A percentile compares a stretch with the other conserved stretches of the same genome.
Conservation (phyloP, 2,888 invertebrate species). For the Carterocephalus palaemon region DNA sequence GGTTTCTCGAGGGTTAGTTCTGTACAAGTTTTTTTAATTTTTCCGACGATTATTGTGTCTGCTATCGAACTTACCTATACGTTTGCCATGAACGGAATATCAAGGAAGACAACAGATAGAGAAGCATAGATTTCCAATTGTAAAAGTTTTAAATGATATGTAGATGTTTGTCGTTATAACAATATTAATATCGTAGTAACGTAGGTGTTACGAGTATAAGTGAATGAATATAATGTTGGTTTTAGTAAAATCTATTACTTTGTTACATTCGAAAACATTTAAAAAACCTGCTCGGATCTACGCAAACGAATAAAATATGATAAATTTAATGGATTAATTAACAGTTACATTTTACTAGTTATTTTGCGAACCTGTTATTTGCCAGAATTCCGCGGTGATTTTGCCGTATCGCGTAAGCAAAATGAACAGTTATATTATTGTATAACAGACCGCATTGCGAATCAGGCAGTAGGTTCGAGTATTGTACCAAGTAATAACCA, state of each 20-base stretch:
- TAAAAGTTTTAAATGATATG: too few species aligned
- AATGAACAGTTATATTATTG: conserved; percentile 18
- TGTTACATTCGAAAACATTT: too few species aligned
- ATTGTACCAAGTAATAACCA: too few species aligned
- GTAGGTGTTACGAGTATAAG: too few species aligned
- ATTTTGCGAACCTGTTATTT: conserved; percentile 3
- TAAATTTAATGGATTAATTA: neutral
- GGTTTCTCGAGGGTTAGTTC: conserved; percentile 6
- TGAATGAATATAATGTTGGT: too few species aligned
- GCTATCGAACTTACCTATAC: neutral
- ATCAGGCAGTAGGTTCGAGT: conserved; percentile 5
- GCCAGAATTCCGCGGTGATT: conserved; percentile 1
- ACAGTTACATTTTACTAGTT: neutral
- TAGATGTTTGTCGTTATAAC: too few species aligned
- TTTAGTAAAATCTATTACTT: too few species aligned
- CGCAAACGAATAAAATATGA: neutral
- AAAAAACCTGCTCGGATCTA: too few species aligned
- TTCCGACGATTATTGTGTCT: conserved; percentile 4
- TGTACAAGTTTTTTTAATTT: conserved; percentile 6
- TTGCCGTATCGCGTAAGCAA: conserved; percentile 5
- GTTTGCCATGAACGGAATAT: too few species aligned
- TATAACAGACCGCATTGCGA: conserved; percentile 15
- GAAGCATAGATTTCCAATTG: too few species aligned
- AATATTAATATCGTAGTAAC: too few species aligned
- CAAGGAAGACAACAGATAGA: too few species aligned